Evolutionary conservation across 2,888 invertebrate genomes (phyloP), one percentile per base, ranked within the genome.

Genomic region (Pasiphila rectangulata): DNA sequence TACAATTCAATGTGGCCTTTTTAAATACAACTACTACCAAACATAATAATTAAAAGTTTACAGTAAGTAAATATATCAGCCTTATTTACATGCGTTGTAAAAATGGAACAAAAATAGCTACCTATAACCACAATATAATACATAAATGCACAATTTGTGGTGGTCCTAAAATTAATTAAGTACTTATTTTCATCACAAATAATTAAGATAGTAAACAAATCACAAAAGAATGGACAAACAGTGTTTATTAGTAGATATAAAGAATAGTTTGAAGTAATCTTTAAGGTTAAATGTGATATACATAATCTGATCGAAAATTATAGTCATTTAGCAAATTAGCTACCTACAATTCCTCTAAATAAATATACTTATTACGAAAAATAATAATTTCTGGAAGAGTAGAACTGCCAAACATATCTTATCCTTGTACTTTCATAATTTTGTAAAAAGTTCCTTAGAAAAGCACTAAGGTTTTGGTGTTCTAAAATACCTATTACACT

Each of bases 81-180:
- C 75, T 78, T 82, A 80, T 81, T 60, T 82, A 82, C 78, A 82
- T 64, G 76, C 74, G 61, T 67, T 69, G 63, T 68, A 66, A 67
- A 44, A 67, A 68, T 66, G 55, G 54, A 57, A 54, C 59, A 62
- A 64, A 56, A 57, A 65, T 67, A 75, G 47, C 56, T 68, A 72
- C 32, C 17, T 32, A 9, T 32, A 4, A 32, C 59, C 67, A 63
- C 54, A 65, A 68, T 64, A 64, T 63, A n/a, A n/a, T n/a, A n/a
- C n/a, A n/a, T n/a, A 70, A 71, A 70, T 68, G 56, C 54, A 62
- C 24, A 19, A 30, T 39, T 57, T 63, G 52, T 62, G 65, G 69
- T 67, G 69, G 69, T 69, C 53, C 48, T 54, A 53, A 57, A 56
- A 58, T 52, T 67, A 71, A 68, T 81, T 83, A 84, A 84, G 82